Percentiles rank a stretch among this genome's conserved stretches.
These are phyloP conservation scores for Rhinichthys osculus DNA, from an alignment of 2,797 vertebrate species.

Conservation along the genomic window DNA sequence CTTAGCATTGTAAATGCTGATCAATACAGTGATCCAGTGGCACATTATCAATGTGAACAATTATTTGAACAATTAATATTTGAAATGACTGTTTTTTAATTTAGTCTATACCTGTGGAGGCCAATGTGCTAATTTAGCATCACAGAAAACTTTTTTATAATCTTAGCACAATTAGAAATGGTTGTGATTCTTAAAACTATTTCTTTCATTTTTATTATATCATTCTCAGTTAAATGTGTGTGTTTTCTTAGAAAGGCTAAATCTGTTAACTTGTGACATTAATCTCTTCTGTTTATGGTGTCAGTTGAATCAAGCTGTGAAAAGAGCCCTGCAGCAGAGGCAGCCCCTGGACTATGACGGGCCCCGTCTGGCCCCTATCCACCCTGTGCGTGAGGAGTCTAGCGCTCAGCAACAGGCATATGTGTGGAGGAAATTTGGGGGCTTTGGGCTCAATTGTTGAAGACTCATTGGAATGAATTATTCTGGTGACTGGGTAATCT, in stretches of 20 bases:
- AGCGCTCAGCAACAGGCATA: neutral
- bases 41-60: neutral
- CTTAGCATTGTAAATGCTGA: neutral
- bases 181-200: neutral
- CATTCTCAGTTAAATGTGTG: constrained; percentile 16
- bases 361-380: constrained; percentile 48
- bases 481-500: constrained; percentile 16
- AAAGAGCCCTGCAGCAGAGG: constrained; percentile 39
- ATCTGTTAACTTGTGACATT: constrained; percentile 17
- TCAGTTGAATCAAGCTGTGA: constrained; percentile 60
- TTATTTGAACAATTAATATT: neutral
- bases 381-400: neutral
- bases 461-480: neutral
- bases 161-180: neutral
- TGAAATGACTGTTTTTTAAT: neutral
- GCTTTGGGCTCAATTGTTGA: constrained; percentile 50
- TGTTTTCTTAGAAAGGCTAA: constrained; percentile 15
- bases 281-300: constrained; percentile 46
- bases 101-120: neutral
- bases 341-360: constrained; percentile 38
- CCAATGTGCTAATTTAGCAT: neutral
- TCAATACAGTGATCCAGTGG: neutral
- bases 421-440: constrained; percentile 47
- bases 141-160: neutral
- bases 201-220: constrained; percentile 14